A percentile compares a stretch with the other conserved stretches of the same genome.
Evolutionary conservation across 2,888 invertebrate genomes (phyloP).

Genomic region (Nephrotoma flavescens): DNA sequence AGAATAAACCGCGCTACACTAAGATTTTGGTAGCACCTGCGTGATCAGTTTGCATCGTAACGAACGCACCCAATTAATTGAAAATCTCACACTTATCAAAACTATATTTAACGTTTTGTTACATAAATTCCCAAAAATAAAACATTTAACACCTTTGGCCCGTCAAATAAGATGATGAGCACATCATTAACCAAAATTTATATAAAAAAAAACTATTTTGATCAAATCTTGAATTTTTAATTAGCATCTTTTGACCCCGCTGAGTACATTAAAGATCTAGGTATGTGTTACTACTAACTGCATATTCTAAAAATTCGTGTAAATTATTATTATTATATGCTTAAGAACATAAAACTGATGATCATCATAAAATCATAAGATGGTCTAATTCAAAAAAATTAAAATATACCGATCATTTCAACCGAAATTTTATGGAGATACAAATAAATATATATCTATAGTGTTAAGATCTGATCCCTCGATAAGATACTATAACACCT

Average conservation of each 20-base stretch:
- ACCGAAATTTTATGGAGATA: neutral
- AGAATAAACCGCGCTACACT: too few species aligned
- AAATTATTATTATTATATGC: neutral
- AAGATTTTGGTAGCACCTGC: neutral
- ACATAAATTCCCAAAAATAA: neutral
- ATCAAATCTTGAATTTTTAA: neutral
- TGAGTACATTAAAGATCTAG: neutral
- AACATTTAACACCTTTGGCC: neutral
- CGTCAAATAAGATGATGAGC: neutral
- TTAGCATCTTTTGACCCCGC: neutral
- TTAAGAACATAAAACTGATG: neutral
- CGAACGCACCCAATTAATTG: neutral
- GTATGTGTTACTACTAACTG: neutral
- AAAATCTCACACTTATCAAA: neutral
- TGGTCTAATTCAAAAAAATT: neutral
- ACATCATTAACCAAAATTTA: neutral
- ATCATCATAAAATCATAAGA: neutral
- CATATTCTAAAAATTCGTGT: neutral
- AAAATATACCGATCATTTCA: neutral
- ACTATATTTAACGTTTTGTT: neutral
- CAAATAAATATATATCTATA: too few species aligned
- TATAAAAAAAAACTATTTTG: neutral
- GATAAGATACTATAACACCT: neutral
- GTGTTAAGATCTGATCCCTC: neutral
- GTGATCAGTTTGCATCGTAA: neutral